These are phyloP conservation scores for Raja brachyura DNA, from an alignment of 2,113 vertebrate species.

Conservation along the genomic window DNA sequence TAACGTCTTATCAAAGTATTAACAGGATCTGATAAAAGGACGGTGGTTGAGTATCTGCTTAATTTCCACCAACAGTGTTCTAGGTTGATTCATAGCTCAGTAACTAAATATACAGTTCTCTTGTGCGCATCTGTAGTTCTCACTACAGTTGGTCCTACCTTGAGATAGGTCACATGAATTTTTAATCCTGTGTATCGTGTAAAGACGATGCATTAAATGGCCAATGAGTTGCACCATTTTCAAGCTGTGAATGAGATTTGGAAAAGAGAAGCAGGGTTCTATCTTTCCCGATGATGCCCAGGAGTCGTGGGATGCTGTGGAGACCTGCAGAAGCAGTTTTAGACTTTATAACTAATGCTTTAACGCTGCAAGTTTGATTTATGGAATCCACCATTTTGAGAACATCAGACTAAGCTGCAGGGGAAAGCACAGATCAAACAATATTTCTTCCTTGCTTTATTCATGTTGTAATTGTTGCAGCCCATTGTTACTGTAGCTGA, in stretches of 20 bases:
- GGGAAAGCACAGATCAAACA: not conserved
- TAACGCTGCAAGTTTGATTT: not conserved
- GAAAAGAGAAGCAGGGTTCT: not conserved
- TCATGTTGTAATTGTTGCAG: not conserved
- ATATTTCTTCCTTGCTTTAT: not conserved
- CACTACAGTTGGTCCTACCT: not conserved
- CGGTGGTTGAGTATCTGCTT: not conserved
- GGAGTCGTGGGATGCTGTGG: not conserved
- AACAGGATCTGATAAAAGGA: not conserved
- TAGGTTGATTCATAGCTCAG: slow-evolving; percentile 3
- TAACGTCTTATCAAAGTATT: not conserved
- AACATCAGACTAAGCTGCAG: not conserved
- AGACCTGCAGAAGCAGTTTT: not conserved
- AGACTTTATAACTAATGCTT: not conserved
- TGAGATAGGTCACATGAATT: not conserved
- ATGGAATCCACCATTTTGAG: not conserved
- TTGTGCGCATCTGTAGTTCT: not conserved
- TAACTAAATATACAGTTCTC: not conserved
- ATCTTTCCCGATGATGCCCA: not conserved
- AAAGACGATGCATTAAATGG: not conserved
- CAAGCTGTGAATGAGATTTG: not conserved
- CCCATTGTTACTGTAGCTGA: not conserved
- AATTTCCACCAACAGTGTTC: not conserved
- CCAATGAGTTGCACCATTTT: not conserved
- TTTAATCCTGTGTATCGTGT: not conserved